These are phyloP conservation scores for Cheilosia vernalis DNA, from an alignment of 2,888 invertebrate species.

Conservation along the genomic window DNA sequence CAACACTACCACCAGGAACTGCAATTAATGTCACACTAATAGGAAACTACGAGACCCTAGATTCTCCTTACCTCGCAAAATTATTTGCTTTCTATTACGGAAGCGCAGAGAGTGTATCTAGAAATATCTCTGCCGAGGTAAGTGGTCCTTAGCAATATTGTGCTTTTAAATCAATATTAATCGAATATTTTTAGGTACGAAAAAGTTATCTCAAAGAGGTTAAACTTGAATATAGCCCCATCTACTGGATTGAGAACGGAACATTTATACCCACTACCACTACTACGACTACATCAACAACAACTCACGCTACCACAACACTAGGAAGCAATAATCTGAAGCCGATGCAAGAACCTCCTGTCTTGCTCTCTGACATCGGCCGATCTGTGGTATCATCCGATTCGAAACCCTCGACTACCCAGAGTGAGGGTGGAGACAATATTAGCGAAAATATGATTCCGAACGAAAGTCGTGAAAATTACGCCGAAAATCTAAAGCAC, in stretches of 20 bases:
- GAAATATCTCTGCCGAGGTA: constrained; percentile 81
- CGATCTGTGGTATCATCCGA: constrained; percentile 57
- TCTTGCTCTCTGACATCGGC: constrained; percentile 80
- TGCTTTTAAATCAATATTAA: not conserved
- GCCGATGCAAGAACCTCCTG: constrained; percentile 83
- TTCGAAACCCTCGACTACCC: constrained; percentile 44
- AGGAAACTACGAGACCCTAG: constrained; percentile 89
- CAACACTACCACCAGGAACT: constrained; percentile 90
- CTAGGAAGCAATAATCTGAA: constrained; percentile 84
- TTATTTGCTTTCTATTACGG: constrained; percentile 86
- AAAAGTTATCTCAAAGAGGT: constrained; percentile 89
- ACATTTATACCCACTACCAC: constrained; percentile 91
- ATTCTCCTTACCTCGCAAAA: constrained; percentile 89
- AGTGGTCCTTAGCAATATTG: constrained; percentile 41
- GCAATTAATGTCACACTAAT: constrained; percentile 91
- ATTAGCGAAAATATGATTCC: constrained; percentile 72
- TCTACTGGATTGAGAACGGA: constrained; percentile 90
- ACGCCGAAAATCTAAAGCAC: constrained; percentile 78
- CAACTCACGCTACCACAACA: constrained; percentile 85
- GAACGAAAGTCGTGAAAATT: constrained; percentile 81
- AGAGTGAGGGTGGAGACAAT: constrained; percentile 74
- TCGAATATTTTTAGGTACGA: constrained; percentile 78
- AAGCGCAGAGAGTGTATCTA: constrained; percentile 80
- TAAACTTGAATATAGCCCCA: constrained; percentile 88
- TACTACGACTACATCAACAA: constrained; percentile 86